Evolutionary conservation across 2,113 vertebrate species (phyloP).

Genomic region (Tenebrosternarchus preto): DNA sequence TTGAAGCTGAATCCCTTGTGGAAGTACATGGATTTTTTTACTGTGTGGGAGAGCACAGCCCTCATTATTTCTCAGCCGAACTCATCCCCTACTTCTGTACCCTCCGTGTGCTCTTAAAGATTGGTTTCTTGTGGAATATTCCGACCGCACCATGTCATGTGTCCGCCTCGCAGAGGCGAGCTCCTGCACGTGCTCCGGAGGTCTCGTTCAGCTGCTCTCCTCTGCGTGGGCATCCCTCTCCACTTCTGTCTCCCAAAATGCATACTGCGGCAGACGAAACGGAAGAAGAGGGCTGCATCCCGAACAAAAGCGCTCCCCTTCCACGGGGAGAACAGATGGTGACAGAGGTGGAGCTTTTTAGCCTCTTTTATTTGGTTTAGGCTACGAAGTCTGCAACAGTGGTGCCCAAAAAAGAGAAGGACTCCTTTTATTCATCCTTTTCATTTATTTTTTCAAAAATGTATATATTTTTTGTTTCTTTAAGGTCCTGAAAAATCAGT

Average conservation of each 20-base stretch:
- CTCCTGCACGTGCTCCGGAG: constrained; percentile 18
- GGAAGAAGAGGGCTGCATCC: constrained; percentile 25
- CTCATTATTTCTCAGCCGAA: constrained; percentile 40
- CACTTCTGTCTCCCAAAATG: constrained; percentile 24
- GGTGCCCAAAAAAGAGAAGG: background rate
- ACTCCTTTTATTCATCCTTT: constrained; percentile 5
- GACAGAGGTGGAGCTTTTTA: background rate
- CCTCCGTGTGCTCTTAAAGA: constrained; percentile 1
- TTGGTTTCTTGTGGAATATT: constrained; percentile 19
- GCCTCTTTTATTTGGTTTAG: constrained; percentile 5
- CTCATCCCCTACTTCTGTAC: constrained; percentile 12
- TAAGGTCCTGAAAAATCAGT: no score
- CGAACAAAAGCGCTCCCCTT: constrained; percentile 18
- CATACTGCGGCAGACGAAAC: constrained; percentile 4
- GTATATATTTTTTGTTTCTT: no score
- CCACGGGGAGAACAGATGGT: constrained; percentile 39
- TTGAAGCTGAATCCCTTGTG: constrained; percentile 43
- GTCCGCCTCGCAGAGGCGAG: background rate
- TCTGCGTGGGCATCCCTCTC: constrained; percentile 9
- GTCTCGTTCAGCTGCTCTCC: constrained; percentile 18
- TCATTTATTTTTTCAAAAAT: background rate
- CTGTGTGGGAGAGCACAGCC: constrained; percentile 31
- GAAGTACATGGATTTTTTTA: constrained; percentile 30
- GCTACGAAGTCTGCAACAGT: background rate
- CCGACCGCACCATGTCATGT: constrained; percentile 14